Evolutionary conservation across 2,888 invertebrate genomes (phyloP).

Genomic region (Gibbula magus): DNA sequence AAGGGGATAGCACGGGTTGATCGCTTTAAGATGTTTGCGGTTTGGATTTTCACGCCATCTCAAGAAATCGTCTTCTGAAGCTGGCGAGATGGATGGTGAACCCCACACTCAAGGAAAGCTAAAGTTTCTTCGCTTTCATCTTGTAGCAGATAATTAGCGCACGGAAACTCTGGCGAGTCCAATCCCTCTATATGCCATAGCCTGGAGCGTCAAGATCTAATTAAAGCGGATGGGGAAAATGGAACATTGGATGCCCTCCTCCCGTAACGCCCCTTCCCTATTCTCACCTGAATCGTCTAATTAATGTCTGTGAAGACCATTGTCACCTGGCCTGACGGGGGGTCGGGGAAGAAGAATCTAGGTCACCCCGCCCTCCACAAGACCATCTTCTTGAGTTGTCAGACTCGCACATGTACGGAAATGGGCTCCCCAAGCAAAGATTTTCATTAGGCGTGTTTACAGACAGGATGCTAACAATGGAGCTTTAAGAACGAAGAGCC

Average conservation of each 20-base stretch:
- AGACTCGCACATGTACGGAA: background rate
- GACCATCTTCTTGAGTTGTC: background rate
- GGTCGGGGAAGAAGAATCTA: background rate
- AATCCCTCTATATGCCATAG: background rate
- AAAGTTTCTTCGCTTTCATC: conserved; percentile 27
- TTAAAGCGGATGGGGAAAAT: conserved; percentile 21
- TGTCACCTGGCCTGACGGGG: conserved; percentile 29
- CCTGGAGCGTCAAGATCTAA: conserved; percentile 13
- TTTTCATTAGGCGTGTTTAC: conserved; percentile 4
- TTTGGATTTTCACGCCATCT: conserved; percentile 20
- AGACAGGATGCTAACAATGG: background rate
- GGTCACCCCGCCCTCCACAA: background rate
- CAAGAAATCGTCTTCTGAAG: conserved; percentile 3
- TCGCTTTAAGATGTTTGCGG: conserved; percentile 22
- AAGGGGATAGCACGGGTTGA: background rate
- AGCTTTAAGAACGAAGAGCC: background rate
- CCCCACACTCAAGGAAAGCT: conserved; percentile 7
- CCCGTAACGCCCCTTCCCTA: conserved; percentile 26
- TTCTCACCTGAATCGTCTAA: conserved; percentile 40
- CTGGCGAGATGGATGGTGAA: background rate
- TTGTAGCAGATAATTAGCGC: conserved; percentile 19
- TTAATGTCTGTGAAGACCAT: conserved; percentile 34
- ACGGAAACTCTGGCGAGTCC: conserved; percentile 4
- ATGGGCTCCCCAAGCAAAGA: conserved; percentile 7
- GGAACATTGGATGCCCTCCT: conserved; percentile 26